Conservation (phyloP, 1,140 invertebrate species). For the Lordiphosa clarofinis region DNA sequence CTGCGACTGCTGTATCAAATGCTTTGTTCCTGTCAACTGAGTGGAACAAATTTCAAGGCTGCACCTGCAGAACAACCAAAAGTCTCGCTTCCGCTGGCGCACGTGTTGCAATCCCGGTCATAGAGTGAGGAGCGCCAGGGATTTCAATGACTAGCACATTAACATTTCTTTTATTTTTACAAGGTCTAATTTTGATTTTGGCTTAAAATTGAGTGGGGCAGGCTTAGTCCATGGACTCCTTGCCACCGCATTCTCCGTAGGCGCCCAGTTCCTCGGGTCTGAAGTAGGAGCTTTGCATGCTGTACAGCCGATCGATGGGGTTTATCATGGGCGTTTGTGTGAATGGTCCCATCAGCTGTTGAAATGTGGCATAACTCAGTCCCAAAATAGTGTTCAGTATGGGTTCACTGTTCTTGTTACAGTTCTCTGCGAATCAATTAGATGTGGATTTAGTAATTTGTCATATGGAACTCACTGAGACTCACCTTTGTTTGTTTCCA, state of each 20-base stretch:
- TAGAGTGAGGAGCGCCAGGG: neutral
- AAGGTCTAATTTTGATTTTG: constrained; percentile 78
- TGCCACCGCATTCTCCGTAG: constrained; percentile 66
- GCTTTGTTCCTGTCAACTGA: constrained; percentile 72
- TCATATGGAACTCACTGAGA: neutral
- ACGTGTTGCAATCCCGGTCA: too few species aligned
- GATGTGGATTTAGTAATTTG: neutral
- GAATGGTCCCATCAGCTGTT: constrained; percentile 79
- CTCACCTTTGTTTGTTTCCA: constrained; percentile 77
- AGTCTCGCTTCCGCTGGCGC: constrained; percentile 1
- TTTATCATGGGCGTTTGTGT: constrained; percentile 80
- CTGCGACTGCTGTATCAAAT: constrained; percentile 36
- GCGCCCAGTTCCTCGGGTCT: constrained; percentile 81
- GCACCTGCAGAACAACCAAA: constrained; percentile 67
- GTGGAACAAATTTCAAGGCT: constrained; percentile 70
- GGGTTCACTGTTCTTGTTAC: constrained; percentile 75
- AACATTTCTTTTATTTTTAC: constrained; percentile 74
- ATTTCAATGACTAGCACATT: constrained; percentile 56
- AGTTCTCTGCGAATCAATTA: constrained; percentile 58
- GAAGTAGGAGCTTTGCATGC: constrained; percentile 85
- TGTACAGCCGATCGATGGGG: constrained; percentile 84
- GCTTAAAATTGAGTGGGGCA: constrained; percentile 53
- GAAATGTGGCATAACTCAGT: constrained; percentile 78
- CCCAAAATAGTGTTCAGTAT: constrained; percentile 79
- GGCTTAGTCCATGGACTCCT: constrained; percentile 53